A percentile compares a stretch with the other conserved stretches of the same genome.
These are phyloP conservation scores for Mimachlamys varia DNA, from an alignment of 2,888 invertebrate genomes.

Conservation along the genomic window DNA sequence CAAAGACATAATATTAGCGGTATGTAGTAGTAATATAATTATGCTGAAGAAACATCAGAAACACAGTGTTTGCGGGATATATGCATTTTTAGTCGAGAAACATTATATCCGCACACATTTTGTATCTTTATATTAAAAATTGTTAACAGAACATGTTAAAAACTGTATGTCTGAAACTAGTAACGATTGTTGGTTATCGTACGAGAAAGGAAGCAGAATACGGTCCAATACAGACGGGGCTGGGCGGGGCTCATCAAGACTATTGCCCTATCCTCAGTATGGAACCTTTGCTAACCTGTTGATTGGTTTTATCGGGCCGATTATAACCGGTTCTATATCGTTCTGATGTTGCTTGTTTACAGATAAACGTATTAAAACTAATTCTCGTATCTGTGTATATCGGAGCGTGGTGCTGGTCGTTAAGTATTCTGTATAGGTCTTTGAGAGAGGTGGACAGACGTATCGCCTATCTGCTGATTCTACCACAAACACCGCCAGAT, in stretches of 20 bases:
- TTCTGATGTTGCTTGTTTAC: not conserved
- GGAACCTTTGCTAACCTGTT: not conserved
- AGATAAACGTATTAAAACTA: conserved; percentile 31
- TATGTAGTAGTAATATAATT: no score
- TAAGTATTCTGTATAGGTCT: conserved; percentile 4
- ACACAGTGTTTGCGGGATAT: no score
- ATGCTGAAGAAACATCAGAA: no score
- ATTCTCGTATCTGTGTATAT: not conserved
- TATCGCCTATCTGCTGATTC: not conserved
- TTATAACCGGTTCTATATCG: conserved; percentile 1
- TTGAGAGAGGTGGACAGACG: not conserved
- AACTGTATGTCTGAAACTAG: no score
- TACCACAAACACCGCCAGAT: not conserved
- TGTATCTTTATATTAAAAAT: no score
- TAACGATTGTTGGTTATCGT: no score
- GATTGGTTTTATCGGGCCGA: conserved; percentile 29
- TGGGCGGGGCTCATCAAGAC: not conserved
- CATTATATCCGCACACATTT: no score
- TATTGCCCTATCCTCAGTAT: conserved; percentile 19
- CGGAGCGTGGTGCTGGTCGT: not conserved
- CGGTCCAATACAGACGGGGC: not conserved
- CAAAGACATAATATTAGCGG: no score
- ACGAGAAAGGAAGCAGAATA: not conserved
- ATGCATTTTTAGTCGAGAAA: no score
- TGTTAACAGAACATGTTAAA: no score